phyloP scores from a whole-genome alignment of 2,113 vertebrate genomes.

The Sapayoa aenigma region DNA sequence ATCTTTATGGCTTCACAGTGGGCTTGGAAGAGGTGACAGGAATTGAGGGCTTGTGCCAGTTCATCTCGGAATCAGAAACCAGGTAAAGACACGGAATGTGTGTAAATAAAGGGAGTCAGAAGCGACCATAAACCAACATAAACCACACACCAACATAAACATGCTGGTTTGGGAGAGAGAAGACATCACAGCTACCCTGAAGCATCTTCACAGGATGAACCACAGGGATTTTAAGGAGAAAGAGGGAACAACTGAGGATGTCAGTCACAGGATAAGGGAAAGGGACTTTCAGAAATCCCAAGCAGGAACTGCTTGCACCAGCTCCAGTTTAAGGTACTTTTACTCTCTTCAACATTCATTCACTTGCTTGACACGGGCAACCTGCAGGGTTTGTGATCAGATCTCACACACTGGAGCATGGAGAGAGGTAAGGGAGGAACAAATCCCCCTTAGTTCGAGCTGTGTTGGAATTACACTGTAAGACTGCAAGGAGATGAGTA shows the following conservation, averaged over 20 bases:
- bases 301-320: rapidly evolving
- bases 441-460: background rate
- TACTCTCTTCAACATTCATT: background rate
- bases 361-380: rapidly evolving
- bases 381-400: background rate
- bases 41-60: background rate
- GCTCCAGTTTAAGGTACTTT: background rate
- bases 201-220: background rate
- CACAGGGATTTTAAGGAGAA: background rate
- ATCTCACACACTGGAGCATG: background rate
- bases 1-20: background rate
- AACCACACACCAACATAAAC: rapidly evolving
- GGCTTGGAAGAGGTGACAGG: background rate
- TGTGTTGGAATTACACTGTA: background rate
- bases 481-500: background rate
- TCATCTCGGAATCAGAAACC: background rate
- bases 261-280: background rate
- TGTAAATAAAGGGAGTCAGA: background rate
- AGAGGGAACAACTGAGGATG: rapidly evolving
- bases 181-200: background rate
- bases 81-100: background rate
- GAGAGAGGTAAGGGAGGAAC: background rate
- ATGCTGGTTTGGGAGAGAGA: background rate
- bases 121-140: background rate
- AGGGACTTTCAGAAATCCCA: background rate